phyloP scores from a whole-genome alignment of 1,140 invertebrate genomes.

The Dryas iulia region DNA sequence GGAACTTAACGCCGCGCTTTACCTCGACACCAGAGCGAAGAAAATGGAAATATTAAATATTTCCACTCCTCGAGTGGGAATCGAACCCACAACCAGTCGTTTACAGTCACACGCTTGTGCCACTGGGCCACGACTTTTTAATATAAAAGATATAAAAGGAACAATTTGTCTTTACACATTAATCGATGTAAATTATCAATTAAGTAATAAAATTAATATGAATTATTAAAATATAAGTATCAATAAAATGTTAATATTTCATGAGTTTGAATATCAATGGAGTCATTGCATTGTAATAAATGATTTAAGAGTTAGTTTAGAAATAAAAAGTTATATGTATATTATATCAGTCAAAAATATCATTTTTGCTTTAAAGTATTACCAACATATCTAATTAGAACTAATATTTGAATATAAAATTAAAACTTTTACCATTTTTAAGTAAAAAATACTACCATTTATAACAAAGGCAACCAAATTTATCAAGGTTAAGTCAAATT shows the following conservation, averaged over 20 bases:
- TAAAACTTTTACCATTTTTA: not conserved
- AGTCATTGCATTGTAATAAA: not conserved
- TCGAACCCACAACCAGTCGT: too few relatives aligned
- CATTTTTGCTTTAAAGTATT: not conserved
- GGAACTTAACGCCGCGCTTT: too few relatives aligned
- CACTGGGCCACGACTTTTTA: too few relatives aligned
- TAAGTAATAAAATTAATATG: not conserved
- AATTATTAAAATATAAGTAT: too few relatives aligned
- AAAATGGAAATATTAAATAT: too few relatives aligned
- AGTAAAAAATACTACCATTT: not conserved
- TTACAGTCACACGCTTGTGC: too few relatives aligned
- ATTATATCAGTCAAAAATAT: too few relatives aligned
- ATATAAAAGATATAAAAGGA: not conserved
- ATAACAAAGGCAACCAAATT: too few relatives aligned
- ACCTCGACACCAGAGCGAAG: too few relatives aligned
- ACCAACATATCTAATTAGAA: not conserved
- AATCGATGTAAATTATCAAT: not conserved
- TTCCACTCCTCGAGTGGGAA: too few relatives aligned
- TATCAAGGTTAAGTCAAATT: too few relatives aligned
- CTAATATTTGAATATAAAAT: not conserved
- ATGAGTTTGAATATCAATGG: not conserved
- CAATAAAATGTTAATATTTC: not conserved
- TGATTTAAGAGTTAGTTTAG: not conserved
- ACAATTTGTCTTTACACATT: not conserved
- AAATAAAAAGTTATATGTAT: too few relatives aligned